These are phyloP conservation scores for Rugalucina vietnamica DNA, from an alignment of 2,888 invertebrate genomes.

Conservation along the genomic window DNA sequence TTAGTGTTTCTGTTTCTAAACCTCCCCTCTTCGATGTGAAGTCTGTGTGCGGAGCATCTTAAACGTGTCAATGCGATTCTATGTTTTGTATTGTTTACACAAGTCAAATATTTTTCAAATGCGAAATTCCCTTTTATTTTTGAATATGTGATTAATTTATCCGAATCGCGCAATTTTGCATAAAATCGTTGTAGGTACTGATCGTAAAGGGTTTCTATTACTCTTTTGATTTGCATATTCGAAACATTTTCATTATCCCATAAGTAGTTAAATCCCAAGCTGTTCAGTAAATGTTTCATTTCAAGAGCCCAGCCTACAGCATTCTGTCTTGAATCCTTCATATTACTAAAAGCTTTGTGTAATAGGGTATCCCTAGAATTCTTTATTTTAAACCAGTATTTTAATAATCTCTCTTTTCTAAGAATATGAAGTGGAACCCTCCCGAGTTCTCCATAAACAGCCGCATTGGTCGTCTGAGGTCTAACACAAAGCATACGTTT, in stretches of 20 bases:
- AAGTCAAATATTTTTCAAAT: no score
- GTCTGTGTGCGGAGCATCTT: no score
- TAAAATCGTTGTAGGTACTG: background rate
- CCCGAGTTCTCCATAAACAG: constrained; percentile 36
- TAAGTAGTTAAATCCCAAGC: background rate
- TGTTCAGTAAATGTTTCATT: background rate
- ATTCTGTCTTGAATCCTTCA: background rate
- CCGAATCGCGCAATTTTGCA: background rate
- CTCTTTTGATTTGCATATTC: background rate
- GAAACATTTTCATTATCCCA: background rate
- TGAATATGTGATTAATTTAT: background rate
- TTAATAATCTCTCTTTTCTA: constrained; percentile 25
- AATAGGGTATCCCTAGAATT: background rate
- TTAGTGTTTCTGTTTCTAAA: no score
- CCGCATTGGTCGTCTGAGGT: background rate
- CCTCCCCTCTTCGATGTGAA: no score
- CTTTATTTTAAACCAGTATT: constrained; percentile 26
- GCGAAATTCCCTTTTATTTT: background rate
- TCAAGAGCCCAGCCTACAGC: background rate
- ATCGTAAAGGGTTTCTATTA: background rate
- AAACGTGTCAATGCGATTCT: no score
- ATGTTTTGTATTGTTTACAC: no score
- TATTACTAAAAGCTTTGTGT: background rate
- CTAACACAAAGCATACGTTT: constrained; percentile 20
- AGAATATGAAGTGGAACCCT: background rate